Percentiles rank a stretch among this genome's conserved stretches.
phyloP scores from a whole-genome alignment of 2,797 vertebrate species.

The Sardinella longiceps region DNA sequence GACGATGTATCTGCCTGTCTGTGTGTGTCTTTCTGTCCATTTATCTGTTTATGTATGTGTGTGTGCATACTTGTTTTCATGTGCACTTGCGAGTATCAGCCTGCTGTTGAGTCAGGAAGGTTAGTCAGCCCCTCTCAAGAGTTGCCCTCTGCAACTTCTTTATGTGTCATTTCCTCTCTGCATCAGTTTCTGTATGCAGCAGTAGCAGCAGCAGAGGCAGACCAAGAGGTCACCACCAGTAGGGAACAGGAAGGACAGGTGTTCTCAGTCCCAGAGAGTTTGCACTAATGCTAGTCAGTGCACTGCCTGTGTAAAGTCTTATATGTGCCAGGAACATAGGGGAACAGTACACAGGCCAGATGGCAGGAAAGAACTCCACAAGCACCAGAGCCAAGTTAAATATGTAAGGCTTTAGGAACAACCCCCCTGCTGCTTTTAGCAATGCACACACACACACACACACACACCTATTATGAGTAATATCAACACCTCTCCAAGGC shows the following conservation, averaged over 20 bases:
- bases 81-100: background rate
- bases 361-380: background rate
- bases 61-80: background rate
- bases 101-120: constrained; percentile 2
- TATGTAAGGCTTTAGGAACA: background rate
- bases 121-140: background rate
- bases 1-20: background rate
- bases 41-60: constrained; percentile 3
- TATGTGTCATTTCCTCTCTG: background rate
- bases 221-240: background rate
- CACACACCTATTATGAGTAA: background rate
- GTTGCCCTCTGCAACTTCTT: background rate
- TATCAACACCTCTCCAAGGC: background rate
- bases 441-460: background rate
- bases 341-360: background rate
- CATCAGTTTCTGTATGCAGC: background rate
- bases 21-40: background rate
- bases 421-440: background rate
- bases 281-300: background rate
- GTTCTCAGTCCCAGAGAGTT: background rate
- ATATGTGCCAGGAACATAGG: background rate
- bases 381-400: background rate
- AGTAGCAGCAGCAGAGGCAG: background rate
- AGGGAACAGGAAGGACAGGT: background rate
- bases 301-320: background rate